Evolutionary conservation across 1,140 invertebrate genomes (phyloP).

Genomic region (Cyphomyrmex costatus): DNA sequence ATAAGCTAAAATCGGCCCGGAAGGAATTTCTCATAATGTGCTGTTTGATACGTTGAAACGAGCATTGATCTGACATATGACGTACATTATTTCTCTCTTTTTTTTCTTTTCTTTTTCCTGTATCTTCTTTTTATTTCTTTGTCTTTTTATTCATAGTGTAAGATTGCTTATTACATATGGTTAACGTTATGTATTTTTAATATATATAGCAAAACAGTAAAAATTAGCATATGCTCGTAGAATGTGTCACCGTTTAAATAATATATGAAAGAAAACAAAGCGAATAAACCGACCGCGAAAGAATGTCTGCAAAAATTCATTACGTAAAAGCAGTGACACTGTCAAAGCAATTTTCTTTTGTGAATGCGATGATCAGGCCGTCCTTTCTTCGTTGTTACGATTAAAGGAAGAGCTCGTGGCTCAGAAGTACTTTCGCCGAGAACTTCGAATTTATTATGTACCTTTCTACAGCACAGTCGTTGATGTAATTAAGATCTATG

Average conservation of each 20-base stretch:
- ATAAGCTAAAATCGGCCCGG: not conserved
- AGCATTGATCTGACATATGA: not conserved
- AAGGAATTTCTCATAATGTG: not conserved
- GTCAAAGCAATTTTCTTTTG: conserved; percentile 37
- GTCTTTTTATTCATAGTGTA: not conserved
- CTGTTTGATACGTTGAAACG: not conserved
- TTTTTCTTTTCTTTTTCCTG: not conserved
- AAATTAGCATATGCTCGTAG: not conserved
- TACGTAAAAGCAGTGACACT: not conserved
- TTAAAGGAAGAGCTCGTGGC: not conserved
- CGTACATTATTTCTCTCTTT: conserved; percentile 1
- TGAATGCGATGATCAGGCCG: not conserved
- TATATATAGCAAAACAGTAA: not conserved
- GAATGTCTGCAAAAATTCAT: conserved; percentile 39
- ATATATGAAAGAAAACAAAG: conserved; percentile 12
- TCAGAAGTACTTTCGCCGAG: not conserved
- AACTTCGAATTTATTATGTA: conserved; percentile 16
- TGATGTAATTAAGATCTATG: conserved; percentile 26
- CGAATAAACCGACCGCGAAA: not conserved
- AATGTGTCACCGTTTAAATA: not conserved
- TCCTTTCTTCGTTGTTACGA: not conserved
- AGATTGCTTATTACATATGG: not conserved
- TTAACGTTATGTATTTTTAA: conserved; percentile 28
- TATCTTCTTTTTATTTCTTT: not conserved
- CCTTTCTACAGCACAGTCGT: not conserved